phyloP scores from a whole-genome alignment of 2,888 invertebrate species.

The Leptura quadrifasciata region DNA sequence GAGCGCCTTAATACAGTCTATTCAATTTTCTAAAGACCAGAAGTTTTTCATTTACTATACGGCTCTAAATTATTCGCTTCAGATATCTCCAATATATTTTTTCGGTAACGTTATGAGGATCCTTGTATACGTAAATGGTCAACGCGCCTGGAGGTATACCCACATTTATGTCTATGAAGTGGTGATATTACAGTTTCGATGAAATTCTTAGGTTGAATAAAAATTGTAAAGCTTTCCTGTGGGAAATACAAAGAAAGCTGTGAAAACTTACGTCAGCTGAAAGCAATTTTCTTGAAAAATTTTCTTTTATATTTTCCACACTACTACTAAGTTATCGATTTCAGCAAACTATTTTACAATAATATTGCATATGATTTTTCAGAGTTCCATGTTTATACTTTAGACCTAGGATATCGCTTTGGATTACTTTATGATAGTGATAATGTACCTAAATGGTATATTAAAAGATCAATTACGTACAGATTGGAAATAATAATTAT shows the following conservation, averaged over 20 bases:
- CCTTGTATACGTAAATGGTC: constrained; percentile 13
- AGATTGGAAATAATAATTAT: too few relatives aligned
- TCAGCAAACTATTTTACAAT: not conserved
- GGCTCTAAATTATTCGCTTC: not conserved
- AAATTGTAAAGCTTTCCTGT: constrained; percentile 38
- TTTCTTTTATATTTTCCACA: constrained; percentile 11
- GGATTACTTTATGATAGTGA: too few relatives aligned
- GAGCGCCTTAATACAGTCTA: not conserved
- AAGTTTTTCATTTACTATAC: not conserved
- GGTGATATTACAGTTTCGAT: constrained; percentile 34
- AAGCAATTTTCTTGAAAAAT: constrained; percentile 35
- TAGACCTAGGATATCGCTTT: too few relatives aligned
- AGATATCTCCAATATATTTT: not conserved
- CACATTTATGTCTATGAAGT: constrained; percentile 27
- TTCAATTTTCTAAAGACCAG: not conserved
- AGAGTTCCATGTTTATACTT: not conserved
- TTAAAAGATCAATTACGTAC: too few relatives aligned
- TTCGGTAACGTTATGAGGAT: not conserved
- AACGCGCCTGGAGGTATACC: constrained; percentile 13
- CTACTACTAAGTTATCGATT: not conserved
- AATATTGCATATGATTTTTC: not conserved
- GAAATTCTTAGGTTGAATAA: constrained; percentile 37
- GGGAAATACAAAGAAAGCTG: constrained; percentile 43
- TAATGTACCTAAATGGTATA: too few relatives aligned
- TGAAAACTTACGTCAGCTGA: constrained; percentile 2